phyloP scores from a whole-genome alignment of 2,113 vertebrate genomes.

The Ibidorhyncha struthersii region DNA sequence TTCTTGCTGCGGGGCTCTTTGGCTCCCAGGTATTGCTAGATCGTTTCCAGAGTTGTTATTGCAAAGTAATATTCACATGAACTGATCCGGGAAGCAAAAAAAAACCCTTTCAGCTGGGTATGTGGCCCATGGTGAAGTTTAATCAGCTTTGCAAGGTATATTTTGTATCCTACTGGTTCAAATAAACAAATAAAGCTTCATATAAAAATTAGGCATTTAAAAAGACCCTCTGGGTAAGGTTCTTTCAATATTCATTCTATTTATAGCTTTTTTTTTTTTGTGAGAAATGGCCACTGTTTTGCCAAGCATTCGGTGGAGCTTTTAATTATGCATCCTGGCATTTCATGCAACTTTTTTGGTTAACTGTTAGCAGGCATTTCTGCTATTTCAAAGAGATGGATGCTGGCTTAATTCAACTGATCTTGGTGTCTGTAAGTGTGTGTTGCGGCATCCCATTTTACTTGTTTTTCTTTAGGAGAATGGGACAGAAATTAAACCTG shows the following conservation, averaged over 20 bases:
- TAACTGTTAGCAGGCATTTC: background rate
- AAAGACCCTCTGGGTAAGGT: background rate
- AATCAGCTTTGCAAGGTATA: background rate
- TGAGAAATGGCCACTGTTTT: background rate
- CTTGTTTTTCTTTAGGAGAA: background rate
- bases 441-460: background rate
- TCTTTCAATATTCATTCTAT: background rate
- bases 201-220: background rate
- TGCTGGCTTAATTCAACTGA: background rate
- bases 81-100: background rate
- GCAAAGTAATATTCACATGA: background rate
- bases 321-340: background rate
- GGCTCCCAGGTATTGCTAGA: constrained; percentile 15
- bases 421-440: background rate
- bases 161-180: background rate
- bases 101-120: background rate
- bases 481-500: background rate
- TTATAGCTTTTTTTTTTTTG: background rate
- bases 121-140: background rate
- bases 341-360: background rate
- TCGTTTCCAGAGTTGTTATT: constrained; percentile 5
- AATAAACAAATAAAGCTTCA: background rate
- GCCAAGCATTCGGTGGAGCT: background rate
- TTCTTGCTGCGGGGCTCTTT: constrained; percentile 10
- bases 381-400: background rate